Evolutionary conservation across 2,113 vertebrate species (phyloP), one percentile per base, ranked within the genome.

Genomic region (Nothoprocta pentlandii): DNA sequence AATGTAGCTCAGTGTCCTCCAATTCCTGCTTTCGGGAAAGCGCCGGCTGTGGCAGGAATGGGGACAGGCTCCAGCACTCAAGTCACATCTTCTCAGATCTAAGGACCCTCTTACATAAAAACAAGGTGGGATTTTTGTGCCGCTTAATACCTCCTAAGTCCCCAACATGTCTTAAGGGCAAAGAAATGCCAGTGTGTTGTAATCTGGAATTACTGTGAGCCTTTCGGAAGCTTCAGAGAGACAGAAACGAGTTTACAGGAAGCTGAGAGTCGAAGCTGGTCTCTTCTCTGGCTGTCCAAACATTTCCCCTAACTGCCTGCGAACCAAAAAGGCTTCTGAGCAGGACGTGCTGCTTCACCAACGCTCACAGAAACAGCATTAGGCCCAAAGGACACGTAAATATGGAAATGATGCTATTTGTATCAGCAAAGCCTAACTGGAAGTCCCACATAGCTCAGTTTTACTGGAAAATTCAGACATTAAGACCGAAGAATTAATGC

Each of bases 391-490:
- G 56, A 22, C 49, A 61, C 53, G 74, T 80, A 64, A 67, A 94
- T 46, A 66, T 90, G 70, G 53, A 87, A 93, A 76, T 58, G 20
- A 34, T 74, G 93, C 58, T 42, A 46, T 81, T 95, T 95, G 23
- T 68, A 69, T 46, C 47, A 75, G n/a, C 44, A 91, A 68, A 89
- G 70, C 7, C 26, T 68, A 28, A 74, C 21, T 77, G 23, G 59
- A 88, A 78, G 88, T 88, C 46, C n/a, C 63, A 68, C 68, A 70
- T 41, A 86, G 67, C 46, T 39, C 25, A 63, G 34, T 70, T 76
- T 76, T 69, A 44, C 25, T 76, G 46, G 67, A 94, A 91, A 85
- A 77, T 42, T 59, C 67, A 85, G n/a, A 76, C 58, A 91, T 8
- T 75, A 66, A 83, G 32, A 86, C 47, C 14, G 20, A 90, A 81